Evolutionary conservation across 2,888 invertebrate genomes (phyloP).

Genomic region (Tholera decimalis): DNA sequence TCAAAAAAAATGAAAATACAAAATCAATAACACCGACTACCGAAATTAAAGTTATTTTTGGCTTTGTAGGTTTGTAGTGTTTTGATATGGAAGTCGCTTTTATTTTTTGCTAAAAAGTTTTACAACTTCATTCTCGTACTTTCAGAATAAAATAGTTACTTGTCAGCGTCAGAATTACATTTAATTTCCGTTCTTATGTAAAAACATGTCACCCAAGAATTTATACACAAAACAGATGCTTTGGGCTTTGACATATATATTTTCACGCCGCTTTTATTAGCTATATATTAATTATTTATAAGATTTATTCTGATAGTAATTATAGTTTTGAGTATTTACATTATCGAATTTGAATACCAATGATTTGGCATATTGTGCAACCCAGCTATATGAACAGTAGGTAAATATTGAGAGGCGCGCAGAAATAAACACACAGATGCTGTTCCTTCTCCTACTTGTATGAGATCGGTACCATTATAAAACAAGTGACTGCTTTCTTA

Average conservation of each 20-base stretch:
- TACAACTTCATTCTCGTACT: constrained; percentile 64
- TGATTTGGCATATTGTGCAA: constrained; percentile 44
- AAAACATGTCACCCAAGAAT: constrained; percentile 70
- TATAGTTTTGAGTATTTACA: constrained; percentile 32
- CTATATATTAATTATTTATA: constrained; percentile 18
- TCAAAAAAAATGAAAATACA: no score
- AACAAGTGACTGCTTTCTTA: constrained; percentile 54
- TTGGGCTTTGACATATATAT: constrained; percentile 55
- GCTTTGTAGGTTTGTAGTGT: no score
- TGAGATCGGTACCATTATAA: constrained; percentile 43
- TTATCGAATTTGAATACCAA: constrained; percentile 31
- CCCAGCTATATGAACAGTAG: constrained; percentile 20
- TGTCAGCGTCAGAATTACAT: constrained; percentile 65
- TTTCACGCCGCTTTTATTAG: constrained; percentile 29
- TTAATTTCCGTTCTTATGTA: constrained; percentile 67
- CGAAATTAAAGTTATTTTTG: no score
- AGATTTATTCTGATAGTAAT: constrained; percentile 38
- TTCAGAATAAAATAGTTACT: constrained; percentile 60
- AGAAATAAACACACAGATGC: constrained; percentile 39
- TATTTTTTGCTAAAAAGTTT: no score
- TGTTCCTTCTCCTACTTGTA: constrained; percentile 19
- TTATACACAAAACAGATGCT: constrained; percentile 70
- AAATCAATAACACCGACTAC: no score
- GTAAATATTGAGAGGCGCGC: constrained; percentile 26
- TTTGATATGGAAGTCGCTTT: no score